Base-by-base conservation (phyloP, 1,140 invertebrate genomes). In the Hyles vespertilio region DNA sequence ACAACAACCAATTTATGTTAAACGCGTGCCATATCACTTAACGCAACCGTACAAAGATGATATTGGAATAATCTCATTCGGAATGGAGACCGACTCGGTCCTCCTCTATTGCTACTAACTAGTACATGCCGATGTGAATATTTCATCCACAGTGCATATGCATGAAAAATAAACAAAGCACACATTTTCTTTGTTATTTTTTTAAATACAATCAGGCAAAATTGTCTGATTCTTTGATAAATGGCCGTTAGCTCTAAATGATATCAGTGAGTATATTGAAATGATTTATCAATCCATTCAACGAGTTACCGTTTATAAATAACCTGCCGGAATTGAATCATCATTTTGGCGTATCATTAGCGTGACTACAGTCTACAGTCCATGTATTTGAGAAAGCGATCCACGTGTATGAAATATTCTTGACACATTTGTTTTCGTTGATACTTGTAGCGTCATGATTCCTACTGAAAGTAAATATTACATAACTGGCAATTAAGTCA, bases 81-180 rank as follows among this genome's bases (percentile, higher is more conserved):
- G 36, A 40, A 40, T 2, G 4, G 8, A 40, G 5, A 8, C 36
- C 36, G 36, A 40, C 36, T 40, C 36, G 4, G 36, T 40, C 1
- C 1, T 40, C 36, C 36, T 40, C 36, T 40, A 40, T 40, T 40
- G 8, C 36, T 40, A 5, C 36, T 40, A 40, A 40, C 36, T 40
- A 40, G 36, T 40, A 40, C 36, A 40, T 40, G 8, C 8, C 5
- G 8, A 40, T 40, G 36, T 32, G 51, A 46, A 45, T 48, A 58
- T 46, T 48, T 46, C 36, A 46, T 50, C 48, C 55, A 63, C 59
- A 55, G 55, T 45, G 61, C 49, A 47, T 59, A 44, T 59, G 57
- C 53, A 78, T 78, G 77, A 78, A 79, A 82, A 79, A 74, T 72
- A 81, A 78, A 78, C 67, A 67, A 52, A 63, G 60, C 69, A 70